Evolutionary conservation across 2,888 invertebrate species (phyloP), one percentile per base, ranked within the genome.

Genomic region (Ceriagrion tenellum): DNA sequence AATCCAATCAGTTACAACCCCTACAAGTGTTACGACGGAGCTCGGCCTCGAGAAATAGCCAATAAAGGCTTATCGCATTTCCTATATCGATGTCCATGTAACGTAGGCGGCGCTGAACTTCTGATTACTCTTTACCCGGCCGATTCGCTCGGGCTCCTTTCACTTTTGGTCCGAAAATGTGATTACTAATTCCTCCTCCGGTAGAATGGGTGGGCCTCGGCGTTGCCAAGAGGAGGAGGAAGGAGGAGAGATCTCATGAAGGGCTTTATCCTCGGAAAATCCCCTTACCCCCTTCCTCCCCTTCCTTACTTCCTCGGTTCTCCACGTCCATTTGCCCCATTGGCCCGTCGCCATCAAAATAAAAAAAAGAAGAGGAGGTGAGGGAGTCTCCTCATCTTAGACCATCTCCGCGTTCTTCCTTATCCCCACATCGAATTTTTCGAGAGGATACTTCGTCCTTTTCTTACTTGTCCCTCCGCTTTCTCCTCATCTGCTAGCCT

Each of bases 111-210:
- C 30, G 81, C 81, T 81, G 81, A 81, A 81, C 35, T 81, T 35
- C 13, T 30, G 81, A 81, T 35, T 81, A 81, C 69, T n/a, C 69
- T 59, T 20, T 59, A 59, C 81, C 23, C 81, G 4, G 18, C 35
- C 81, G 81, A 81, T 81, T 8, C 35, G n/a, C 35, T 13, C 35
- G 35, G 35, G 35, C 26, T 81, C 81, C 81, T 81, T 81, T 81
- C 81, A 81, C 81, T 81, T 81, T 81, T 81, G 81, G 30, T 81
- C 35, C 81, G 81, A 81, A 81, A 81, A 81, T 81, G 81, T 81
- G n/a, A 81, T 81, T 81, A 81, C 35, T 81, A 35, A 81, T 81
- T 81, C 69, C 69, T 26, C 69, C 35, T 59, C 59, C 59, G 12
- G 16, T 59, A 2, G 59, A 16, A 59, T 59, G 59, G 13, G 81